Evolutionary conservation across 1,140 invertebrate species (phyloP), one percentile per base, ranked within the genome.

Genomic region (Meloidogyne exigua): DNA sequence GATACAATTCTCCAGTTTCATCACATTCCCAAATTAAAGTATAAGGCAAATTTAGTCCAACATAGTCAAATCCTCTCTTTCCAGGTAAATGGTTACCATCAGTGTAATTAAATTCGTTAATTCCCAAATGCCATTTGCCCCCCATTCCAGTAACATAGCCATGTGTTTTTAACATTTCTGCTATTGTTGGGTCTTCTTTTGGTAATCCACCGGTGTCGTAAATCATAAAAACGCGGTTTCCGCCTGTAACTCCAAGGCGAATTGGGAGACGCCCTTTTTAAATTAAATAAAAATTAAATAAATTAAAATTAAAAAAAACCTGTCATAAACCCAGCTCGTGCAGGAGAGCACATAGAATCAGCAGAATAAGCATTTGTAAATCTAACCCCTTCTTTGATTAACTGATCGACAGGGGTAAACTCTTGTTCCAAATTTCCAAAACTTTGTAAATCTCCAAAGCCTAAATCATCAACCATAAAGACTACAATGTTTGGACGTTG

Each of bases 361-460:
- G 83, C 83, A 18, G 82, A 84, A 65, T 85, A 85, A 4, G 82
- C 83, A 70, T 83, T 81, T 15, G 84, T 85, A 73, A 85, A 85
- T 44, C 83, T 28, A 10, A 80, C 80, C 12, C 83, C 83, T 26
- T 73, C 71, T 0, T 13, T 15, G 21, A 73, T 73, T 18, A 73
- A 23, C 7, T 57, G 23, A 15, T 73, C 71, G 18, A 73, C 71
- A 15, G 71, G 57, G 7, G 13, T 64, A 28, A 28, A 63, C 68
- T 73, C 71, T 66, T 73, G 71, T 23, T 28, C 26, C 28, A 42
- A 42, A 63, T 73, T 73, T 57, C 71, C 71, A 39, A 36, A 73
- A 25, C 71, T 73, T 25, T 28, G 23, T 28, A 73, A 42, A 63
- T 73, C 71, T 28, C 71, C 71, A 63, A 9, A 73, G 3, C 71